Evolutionary conservation across 2,113 vertebrate genomes (phyloP).

Genomic region (Murina feae): DNA sequence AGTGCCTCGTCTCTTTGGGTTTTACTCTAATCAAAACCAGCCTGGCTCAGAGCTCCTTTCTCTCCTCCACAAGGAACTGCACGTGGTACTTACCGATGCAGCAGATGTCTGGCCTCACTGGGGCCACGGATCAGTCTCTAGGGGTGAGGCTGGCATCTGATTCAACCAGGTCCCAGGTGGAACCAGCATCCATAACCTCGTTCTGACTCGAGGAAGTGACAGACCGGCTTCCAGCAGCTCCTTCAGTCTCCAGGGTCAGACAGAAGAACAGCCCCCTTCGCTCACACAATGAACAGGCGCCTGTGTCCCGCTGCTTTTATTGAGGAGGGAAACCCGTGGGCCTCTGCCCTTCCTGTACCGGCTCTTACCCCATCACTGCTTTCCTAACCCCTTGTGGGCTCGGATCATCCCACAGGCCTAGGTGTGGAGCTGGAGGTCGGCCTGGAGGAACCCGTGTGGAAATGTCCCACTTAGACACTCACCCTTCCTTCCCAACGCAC

Average conservation of each 20-base stretch:
- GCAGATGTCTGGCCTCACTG: neutral
- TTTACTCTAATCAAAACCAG: neutral
- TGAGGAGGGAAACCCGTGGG: too few species aligned
- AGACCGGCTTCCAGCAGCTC: neutral
- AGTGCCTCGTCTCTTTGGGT: neutral
- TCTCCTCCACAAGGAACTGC: neutral
- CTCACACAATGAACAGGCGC: too few species aligned
- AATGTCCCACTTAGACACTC: neutral
- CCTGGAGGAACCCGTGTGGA: accelerated
- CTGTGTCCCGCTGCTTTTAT: neutral
- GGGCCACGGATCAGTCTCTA: neutral
- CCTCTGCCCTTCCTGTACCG: neutral
- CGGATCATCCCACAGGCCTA: neutral
- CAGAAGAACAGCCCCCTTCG: neutral
- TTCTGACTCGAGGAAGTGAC: neutral
- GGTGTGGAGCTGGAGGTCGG: neutral
- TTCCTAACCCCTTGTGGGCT: too few species aligned
- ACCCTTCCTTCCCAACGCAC: too few species aligned
- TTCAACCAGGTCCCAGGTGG: neutral
- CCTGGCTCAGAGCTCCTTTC: neutral
- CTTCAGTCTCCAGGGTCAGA: neutral
- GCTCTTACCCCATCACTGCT: neutral
- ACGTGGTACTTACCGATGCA: neutral
- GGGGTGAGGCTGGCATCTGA: neutral
- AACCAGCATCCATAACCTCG: neutral